Base-by-base conservation (phyloP, 2,797 vertebrate genomes). In the Brotula barbata region DNA sequence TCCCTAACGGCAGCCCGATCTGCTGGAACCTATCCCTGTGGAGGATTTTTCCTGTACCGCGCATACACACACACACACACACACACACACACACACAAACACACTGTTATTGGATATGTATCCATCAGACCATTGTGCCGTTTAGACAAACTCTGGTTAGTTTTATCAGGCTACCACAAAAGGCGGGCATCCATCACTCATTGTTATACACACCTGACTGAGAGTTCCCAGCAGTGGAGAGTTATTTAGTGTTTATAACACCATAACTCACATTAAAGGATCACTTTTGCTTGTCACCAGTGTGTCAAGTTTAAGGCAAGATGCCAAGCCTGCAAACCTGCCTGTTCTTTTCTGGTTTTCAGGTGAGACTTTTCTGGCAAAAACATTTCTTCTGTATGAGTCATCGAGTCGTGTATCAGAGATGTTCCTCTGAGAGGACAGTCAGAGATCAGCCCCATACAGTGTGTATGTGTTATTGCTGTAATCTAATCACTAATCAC, bases 1-100 rank as follows among this genome's bases (percentile, higher is more conserved):
- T 86, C 71, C 84, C 82, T 73, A 78, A 87, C 68, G 68, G 82
- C 84, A 63, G 77, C 61, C 78, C 85, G 83, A 85, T 88, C 85
- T 87, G 87, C 82, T 81, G 77, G 70, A 87, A 84, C 77, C 77
- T 22, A 81, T 89, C 85, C 87, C 84, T 58, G 28, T 69, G 84
- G 87, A 88, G 72, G 75, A 78, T 79, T 84, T 82, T 80, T 83
- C 77, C 58, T 65, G 75, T 82, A 74, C 81, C 48, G 63, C 50
- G 37, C 56, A 56, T 58, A 47, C 61, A 64, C 48, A 56, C 61
- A 51, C 36, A 31, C 44, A 60, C 33, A 22, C 33, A 21, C 23
- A 33, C 41, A 57, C 33, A 34, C 44, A 45, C 37, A 34, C 50
- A 39, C 21, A 52, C 31, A 63, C 45, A 39, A 8, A 25, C 45